phyloP scores from a whole-genome alignment of 1,140 invertebrate species.

The Adelges cooleyi region DNA sequence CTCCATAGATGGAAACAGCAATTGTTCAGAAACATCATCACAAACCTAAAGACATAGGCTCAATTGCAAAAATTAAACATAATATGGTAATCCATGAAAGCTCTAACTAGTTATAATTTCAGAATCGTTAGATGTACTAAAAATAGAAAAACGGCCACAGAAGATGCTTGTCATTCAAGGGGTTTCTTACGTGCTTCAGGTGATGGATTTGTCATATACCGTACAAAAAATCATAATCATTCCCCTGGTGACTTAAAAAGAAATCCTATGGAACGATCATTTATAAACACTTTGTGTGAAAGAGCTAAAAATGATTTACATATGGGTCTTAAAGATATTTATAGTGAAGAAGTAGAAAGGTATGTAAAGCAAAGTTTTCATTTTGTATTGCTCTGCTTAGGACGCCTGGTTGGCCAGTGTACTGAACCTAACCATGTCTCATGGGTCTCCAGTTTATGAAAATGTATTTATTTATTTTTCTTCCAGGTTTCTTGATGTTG shows the following conservation, averaged over 20 bases:
- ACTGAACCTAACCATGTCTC: no score
- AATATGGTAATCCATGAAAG: background rate
- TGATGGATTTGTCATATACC: constrained; percentile 25
- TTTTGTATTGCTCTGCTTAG: no score
- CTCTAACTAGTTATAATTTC: no score
- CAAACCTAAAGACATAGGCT: no score
- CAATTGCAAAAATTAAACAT: background rate
- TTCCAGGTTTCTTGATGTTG: background rate
- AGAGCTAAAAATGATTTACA: background rate
- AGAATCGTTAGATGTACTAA: constrained; percentile 17
- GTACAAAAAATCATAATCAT: constrained; percentile 24
- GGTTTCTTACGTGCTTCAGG: constrained; percentile 11
- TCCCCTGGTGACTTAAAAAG: constrained; percentile 1
- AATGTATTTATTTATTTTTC: no score
- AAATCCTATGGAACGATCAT: constrained; percentile 22
- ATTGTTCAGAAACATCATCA: no score
- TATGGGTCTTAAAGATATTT: constrained; percentile 8
- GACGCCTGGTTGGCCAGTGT: no score
- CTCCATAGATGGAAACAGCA: no score
- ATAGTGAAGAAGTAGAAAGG: constrained; percentile 25
- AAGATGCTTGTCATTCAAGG: constrained; percentile 20
- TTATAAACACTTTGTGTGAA: constrained; percentile 21
- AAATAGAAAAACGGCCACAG: constrained; percentile 14
- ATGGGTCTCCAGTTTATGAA: no score
- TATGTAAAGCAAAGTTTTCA: background rate